Evolutionary conservation across 2,888 invertebrate genomes (phyloP), one percentile per base, ranked within the genome.

Genomic region (Coenonympha arcania): DNA sequence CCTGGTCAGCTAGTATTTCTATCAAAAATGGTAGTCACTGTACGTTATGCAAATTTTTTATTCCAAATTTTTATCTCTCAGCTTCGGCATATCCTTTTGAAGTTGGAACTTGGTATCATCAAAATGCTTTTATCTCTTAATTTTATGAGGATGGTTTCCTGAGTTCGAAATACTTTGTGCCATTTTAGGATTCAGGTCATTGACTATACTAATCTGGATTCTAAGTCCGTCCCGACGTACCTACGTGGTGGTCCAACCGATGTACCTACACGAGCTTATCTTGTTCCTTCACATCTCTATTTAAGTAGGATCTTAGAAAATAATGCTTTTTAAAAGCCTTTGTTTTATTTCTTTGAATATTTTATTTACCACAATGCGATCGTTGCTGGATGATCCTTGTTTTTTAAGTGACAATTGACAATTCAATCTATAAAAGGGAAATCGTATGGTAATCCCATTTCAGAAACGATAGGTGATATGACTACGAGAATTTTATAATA

Each of bases 131-230:
- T 44, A 48, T 51, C 45, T 49, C 30, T 13, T 24, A n/a, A 43
- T 49, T 48, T 49, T 39, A 48, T 42, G 28, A 40, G 18, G 20
- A 22, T 22, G 15, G 41, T 42, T 49, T 48, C 44, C 50, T 58
- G 48, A 51, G 49, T 52, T 52, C 45, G 44, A 46, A 6, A 20
- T 20, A 20, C 36, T 20, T 34, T 39, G 42, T 37, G 57, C 52
- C 19, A 39, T 52, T 71, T 81, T 76, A 72, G 63, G 64, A 83
- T 81, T 75, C 82, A 64, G 56, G 62, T 67, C 77, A 24, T 22
- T 39, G 37, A 69, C 54, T 59, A 57, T 61, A 68, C 75, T 79
- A 78, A 80, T 83, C 75, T 75, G 69, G 72, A 83, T 82, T 81
- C 83, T 78, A 76, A 74, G 64, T 71, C 73, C 72, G 82, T 80